Evolutionary conservation across 2,888 invertebrate species (phyloP).

Genomic region (Drosophila leonis): DNA sequence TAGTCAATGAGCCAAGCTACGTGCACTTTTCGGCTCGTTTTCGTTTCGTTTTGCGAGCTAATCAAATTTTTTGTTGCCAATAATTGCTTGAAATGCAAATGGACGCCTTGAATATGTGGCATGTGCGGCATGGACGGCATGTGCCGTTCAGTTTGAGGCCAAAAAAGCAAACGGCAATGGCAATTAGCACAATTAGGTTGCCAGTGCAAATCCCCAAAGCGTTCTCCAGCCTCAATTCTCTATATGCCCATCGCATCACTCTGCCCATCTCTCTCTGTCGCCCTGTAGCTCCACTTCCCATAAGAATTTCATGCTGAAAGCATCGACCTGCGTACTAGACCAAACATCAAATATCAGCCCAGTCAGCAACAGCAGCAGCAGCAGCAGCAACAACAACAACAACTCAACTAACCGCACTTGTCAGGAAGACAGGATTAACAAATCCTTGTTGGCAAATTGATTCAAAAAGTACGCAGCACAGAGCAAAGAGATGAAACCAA

Average conservation of each 20-base stretch:
- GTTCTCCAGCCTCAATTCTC: constrained; percentile 52
- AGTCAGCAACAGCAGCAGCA: constrained; percentile 12
- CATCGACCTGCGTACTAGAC: constrained; percentile 50
- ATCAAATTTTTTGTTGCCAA: constrained; percentile 75
- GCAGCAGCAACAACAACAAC: constrained; percentile 36
- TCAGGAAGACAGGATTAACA: constrained; percentile 84
- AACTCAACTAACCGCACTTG: constrained; percentile 84
- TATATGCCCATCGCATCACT: not conserved
- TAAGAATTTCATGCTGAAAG: constrained; percentile 78
- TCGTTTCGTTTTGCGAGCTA: constrained; percentile 49
- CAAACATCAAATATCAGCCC: constrained; percentile 64
- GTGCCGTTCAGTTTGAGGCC: constrained; percentile 45
- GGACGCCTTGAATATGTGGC: constrained; percentile 61
- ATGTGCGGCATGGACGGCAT: constrained; percentile 1
- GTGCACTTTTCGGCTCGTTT: constrained; percentile 53
- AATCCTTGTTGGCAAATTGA: constrained; percentile 84
- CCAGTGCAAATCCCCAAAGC: constrained; percentile 80
- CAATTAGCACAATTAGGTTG: constrained; percentile 83
- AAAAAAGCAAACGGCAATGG: constrained; percentile 64
- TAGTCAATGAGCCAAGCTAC: constrained; percentile 56
- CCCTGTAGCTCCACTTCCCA: constrained; percentile 22
- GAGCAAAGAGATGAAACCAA: constrained; percentile 30
- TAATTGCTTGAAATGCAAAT: constrained; percentile 81
- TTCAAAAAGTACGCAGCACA: constrained; percentile 79
- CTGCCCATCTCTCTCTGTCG: not conserved